Evolutionary conservation across 2,888 invertebrate species (phyloP).

Genomic region (Ichneumoninae sp.): DNA sequence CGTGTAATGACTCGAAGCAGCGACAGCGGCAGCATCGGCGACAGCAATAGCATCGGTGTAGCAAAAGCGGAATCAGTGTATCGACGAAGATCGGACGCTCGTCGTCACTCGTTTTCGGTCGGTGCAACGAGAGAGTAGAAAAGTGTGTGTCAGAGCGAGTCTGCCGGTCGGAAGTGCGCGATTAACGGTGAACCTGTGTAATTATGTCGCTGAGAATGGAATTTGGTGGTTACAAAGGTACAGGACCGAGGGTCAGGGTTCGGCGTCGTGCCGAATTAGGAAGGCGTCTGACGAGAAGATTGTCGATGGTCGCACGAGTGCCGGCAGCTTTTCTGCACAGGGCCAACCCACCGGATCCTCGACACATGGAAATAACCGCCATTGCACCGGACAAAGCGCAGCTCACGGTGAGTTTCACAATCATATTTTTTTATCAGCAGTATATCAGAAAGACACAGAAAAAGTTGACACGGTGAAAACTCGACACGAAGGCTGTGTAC

Average conservation of each 20-base stretch:
- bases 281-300: constrained; percentile 86
- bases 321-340: constrained; percentile 87
- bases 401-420: constrained; percentile 86
- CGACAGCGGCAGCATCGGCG: not conserved
- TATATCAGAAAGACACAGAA: too few species aligned
- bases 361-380: constrained; percentile 87
- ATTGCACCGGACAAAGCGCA: constrained; percentile 89
- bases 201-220: constrained; percentile 77
- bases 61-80: constrained; percentile 9
- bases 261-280: constrained; percentile 85
- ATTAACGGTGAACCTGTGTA: constrained; percentile 2
- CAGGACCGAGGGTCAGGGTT: constrained; percentile 78
- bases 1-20: constrained; percentile 51
- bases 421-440: not conserved
- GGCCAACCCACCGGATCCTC: constrained; percentile 81
- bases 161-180: not conserved
- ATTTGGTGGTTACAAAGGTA: constrained; percentile 79
- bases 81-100: constrained; percentile 13
- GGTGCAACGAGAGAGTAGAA: constrained; percentile 5
- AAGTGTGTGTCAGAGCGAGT: not conserved
- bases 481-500: too few species aligned
- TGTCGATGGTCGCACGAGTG: constrained; percentile 86
- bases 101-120: constrained; percentile 15
- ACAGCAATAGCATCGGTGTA: not conserved
- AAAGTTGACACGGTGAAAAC: too few species aligned